These are phyloP conservation scores for Castor canadensis DNA, from an alignment of 2,113 vertebrate species.

Conservation along the genomic window DNA sequence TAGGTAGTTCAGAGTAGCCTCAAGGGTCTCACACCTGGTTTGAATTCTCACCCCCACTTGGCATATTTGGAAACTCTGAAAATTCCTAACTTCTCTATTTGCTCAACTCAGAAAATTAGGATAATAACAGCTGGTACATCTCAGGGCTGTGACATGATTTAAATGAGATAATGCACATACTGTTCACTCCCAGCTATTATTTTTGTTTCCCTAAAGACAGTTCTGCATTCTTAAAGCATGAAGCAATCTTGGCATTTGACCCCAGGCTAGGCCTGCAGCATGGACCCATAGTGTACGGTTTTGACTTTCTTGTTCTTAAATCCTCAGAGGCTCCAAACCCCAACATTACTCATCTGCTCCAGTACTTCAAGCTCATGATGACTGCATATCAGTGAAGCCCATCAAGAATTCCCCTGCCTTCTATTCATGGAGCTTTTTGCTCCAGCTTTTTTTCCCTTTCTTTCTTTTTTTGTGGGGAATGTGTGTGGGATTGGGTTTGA, in stretches of 20 bases:
- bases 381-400: background rate
- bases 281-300: background rate
- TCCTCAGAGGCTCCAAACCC: background rate
- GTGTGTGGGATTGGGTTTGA: no score
- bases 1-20: background rate
- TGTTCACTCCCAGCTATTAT: background rate
- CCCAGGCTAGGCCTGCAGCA: background rate
- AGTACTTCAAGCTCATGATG: background rate
- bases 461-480: background rate
- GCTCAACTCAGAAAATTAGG: background rate
- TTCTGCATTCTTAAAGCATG: background rate
- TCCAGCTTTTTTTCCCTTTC: background rate
- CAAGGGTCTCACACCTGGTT: background rate
- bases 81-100: conserved; percentile 10
- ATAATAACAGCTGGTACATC: background rate
- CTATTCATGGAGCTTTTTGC: background rate
- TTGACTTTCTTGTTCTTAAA: background rate
- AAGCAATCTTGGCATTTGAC: background rate
- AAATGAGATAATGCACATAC: background rate
- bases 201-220: conserved; percentile 15
- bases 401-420: background rate
- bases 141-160: background rate
- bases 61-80: background rate
- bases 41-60: background rate
- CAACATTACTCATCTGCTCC: background rate